Evolutionary conservation across 2,888 invertebrate species (phyloP).

Genomic region (Pimpla rufipes): DNA sequence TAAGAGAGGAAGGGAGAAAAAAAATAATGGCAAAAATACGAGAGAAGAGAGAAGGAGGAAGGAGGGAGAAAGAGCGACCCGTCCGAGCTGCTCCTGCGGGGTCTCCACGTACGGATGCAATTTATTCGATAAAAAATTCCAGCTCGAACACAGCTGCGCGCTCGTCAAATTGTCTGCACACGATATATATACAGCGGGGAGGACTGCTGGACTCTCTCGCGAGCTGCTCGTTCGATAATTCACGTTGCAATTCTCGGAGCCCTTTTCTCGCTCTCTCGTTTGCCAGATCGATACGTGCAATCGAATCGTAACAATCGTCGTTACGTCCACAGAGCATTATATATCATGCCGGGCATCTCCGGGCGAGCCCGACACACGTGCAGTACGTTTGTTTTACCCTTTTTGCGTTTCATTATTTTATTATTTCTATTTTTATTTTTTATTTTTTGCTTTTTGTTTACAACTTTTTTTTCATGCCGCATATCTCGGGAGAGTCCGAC

Average conservation of each 20-base stretch:
- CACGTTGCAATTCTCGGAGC: conserved; percentile 61
- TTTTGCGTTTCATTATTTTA: background rate
- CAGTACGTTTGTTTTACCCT: conserved; percentile 55
- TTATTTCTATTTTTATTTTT: too few relatives aligned
- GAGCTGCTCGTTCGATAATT: conserved; percentile 62
- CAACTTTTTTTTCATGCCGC: conserved; percentile 25
- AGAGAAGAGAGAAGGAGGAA: conserved; percentile 20
- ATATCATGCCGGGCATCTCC: conserved; percentile 46
- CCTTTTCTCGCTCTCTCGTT: conserved; percentile 55
- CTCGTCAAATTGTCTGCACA: conserved; percentile 37
- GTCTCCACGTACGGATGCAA: conserved; percentile 64
- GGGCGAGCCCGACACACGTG: conserved; percentile 55
- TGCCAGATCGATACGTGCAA: conserved; percentile 63
- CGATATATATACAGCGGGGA: conserved; percentile 8
- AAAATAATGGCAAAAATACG: conserved; percentile 55
- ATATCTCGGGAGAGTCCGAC: conserved; percentile 40
- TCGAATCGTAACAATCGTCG: conserved; percentile 69
- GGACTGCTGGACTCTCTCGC: conserved; percentile 9
- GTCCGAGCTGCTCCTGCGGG: conserved; percentile 23
- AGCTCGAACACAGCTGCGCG: conserved; percentile 50
- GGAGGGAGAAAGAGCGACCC: conserved; percentile 29
- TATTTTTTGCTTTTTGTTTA: too few relatives aligned
- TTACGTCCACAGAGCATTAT: conserved; percentile 51
- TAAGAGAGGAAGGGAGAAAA: conserved; percentile 30
- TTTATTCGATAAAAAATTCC: conserved; percentile 69